A percentile compares a stretch with the other conserved stretches of the same genome.
phyloP scores from a whole-genome alignment of 2,888 invertebrate genomes.

The Hartigia nigra region DNA sequence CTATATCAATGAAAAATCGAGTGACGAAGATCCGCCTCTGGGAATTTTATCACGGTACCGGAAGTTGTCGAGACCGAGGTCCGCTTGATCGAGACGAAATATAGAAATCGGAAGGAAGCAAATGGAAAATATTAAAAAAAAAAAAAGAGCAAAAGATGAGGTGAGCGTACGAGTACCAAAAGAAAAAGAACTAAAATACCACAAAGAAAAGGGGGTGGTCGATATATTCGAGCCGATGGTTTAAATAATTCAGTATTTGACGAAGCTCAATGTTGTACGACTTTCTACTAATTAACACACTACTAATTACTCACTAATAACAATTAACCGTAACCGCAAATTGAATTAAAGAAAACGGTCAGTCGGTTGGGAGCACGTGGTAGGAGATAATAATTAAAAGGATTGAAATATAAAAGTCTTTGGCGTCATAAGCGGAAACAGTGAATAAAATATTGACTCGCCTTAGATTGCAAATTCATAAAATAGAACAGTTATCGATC shows the following conservation, averaged over 20 bases:
- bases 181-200: neutral
- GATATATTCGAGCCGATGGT: neutral
- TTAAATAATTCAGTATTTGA: conserved; percentile 18
- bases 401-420: neutral
- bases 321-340: neutral
- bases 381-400: neutral
- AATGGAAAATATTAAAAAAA: neutral
- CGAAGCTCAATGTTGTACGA: conserved; percentile 31
- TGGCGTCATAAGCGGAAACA: neutral
- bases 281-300: conserved; percentile 26
- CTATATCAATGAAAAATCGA: neutral
- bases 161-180: neutral
- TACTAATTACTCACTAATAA: neutral
- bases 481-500: neutral
- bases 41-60: neutral
- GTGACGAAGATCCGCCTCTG: neutral
- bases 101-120: neutral
- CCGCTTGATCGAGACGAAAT: neutral
- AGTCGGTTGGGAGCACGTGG: neutral
- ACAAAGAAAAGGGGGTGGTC: neutral
- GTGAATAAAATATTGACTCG: neutral
- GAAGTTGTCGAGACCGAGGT: neutral
- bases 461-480: neutral
- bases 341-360: neutral
- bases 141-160: neutral